Percentiles rank a stretch among this genome's conserved stretches.
Evolutionary conservation across 2,113 vertebrate species (phyloP).

Genomic region (Protobothrops mucrosquamatus): DNA sequence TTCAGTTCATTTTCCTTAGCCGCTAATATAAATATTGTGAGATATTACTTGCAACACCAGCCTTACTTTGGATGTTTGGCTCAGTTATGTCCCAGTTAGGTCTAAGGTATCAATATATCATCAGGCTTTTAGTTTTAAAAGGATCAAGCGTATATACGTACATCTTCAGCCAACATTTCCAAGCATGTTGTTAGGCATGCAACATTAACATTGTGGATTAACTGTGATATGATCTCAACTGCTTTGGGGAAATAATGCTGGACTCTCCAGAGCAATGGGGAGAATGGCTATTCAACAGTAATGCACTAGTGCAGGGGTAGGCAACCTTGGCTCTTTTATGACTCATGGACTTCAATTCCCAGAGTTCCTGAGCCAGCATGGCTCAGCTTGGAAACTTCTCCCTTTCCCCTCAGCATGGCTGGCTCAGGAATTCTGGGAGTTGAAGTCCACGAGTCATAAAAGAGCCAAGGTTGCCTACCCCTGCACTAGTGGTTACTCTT

Average conservation of each 20-base stretch:
- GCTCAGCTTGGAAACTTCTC: no score
- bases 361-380: no score
- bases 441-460: no score
- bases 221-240: neutral
- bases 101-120: neutral
- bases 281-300: neutral
- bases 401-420: no score
- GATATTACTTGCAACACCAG: neutral
- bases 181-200: accelerated
- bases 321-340: no score
- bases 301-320: constrained; percentile 6
- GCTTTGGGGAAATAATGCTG: neutral
- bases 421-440: no score
- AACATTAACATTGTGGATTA: neutral
- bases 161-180: neutral
- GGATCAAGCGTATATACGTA: neutral
- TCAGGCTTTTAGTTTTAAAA: neutral
- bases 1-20: neutral
- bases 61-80: neutral
- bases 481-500: neutral
- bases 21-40: neutral
- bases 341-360: no score
- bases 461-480: no score
- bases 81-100: neutral
- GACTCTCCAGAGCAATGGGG: neutral